Evolutionary conservation across 2,888 invertebrate species (phyloP).

Genomic region (Griposia aprilina): DNA sequence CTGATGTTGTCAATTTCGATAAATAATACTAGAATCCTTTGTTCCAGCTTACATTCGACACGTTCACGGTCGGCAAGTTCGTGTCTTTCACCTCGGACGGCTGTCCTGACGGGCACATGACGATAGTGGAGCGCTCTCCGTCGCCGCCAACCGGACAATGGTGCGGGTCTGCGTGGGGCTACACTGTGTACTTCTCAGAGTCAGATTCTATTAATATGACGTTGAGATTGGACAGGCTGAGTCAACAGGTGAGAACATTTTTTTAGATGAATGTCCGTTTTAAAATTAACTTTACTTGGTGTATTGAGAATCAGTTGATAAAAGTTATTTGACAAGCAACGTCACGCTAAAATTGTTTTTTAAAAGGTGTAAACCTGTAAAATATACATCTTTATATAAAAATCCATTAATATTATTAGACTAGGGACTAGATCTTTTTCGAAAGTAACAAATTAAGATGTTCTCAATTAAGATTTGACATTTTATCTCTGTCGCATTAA

Average conservation of each 20-base stretch:
- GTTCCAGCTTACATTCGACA: slow-evolving; percentile 95
- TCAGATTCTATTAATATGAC: slow-evolving; percentile 95
- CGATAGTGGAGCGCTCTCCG: slow-evolving; percentile 93
- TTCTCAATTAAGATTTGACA: slow-evolving; percentile 20
- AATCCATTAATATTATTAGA: not conserved
- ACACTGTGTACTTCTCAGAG: slow-evolving; percentile 96
- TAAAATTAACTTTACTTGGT: too few relatives aligned
- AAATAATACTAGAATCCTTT: slow-evolving; percentile 54
- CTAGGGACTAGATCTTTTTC: not conserved
- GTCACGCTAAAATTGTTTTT: not conserved
- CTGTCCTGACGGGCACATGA: slow-evolving; percentile 96
- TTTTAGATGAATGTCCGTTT: not conserved
- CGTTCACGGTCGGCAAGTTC: slow-evolving; percentile 95
- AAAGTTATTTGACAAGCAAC: not conserved
- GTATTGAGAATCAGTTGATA: not conserved
- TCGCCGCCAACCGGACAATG: slow-evolving; percentile 94
- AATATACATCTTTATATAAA: not conserved
- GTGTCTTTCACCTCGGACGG: slow-evolving; percentile 94
- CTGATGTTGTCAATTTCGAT: not conserved
- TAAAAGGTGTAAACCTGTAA: not conserved
- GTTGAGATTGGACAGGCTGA: slow-evolving; percentile 92
- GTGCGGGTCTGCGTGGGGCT: slow-evolving; percentile 96
- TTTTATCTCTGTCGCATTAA: slow-evolving; percentile 36
- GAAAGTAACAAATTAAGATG: not conserved
- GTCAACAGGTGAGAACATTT: slow-evolving; percentile 92